phyloP scores from a whole-genome alignment of 2,113 vertebrate genomes.

The Lycocorax pyrrhopterus region DNA sequence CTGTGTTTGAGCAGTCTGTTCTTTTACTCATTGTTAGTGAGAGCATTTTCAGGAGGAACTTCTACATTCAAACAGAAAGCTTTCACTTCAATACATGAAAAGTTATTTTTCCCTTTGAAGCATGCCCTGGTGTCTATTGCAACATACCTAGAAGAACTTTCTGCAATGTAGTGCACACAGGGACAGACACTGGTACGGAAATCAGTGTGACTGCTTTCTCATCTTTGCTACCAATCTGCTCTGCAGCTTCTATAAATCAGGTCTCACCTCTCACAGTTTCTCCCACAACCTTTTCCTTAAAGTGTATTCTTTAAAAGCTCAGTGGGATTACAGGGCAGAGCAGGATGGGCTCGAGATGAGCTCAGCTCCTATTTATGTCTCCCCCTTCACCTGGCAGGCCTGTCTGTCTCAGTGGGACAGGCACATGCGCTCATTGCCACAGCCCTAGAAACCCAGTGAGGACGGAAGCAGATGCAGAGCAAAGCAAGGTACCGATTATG shows the following conservation, averaged over 20 bases:
- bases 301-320: not conserved
- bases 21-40: not conserved
- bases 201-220: not conserved
- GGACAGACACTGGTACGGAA: not conserved
- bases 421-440: not conserved
- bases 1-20: not conserved
- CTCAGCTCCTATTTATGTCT: not conserved
- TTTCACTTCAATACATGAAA: not conserved
- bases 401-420: not conserved
- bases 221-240: not conserved
- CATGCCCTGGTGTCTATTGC: not conserved
- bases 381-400: not conserved
- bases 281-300: not conserved
- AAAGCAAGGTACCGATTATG: not conserved
- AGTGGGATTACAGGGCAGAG: not conserved
- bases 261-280: not conserved
- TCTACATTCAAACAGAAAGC: not conserved
- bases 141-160: not conserved
- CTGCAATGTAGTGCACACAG: rapidly evolving
- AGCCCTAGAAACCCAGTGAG: not conserved
- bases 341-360: not conserved
- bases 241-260: not conserved
- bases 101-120: not conserved
- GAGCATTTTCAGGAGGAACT: not conserved
- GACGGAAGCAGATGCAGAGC: not conserved